Conservation (phyloP, 2,113 vertebrate species). For the Dunckerocampus dactyliophorus region DNA sequence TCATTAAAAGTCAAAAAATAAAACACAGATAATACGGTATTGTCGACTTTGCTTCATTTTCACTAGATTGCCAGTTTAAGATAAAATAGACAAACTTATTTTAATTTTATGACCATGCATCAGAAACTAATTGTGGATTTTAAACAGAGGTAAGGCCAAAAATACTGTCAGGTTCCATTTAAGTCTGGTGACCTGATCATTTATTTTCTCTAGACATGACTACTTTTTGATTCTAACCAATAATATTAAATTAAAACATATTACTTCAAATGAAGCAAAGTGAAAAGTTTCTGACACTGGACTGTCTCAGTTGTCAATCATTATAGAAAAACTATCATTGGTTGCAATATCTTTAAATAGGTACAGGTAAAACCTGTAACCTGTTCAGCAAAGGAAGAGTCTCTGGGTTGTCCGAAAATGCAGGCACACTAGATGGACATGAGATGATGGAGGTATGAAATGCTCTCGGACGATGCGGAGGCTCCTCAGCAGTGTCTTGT, state of each 20-base stretch:
- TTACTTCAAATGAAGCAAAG: no score
- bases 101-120: not conserved
- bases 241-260: not conserved
- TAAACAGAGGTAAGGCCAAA: not conserved
- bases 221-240: not conserved
- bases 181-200: not conserved
- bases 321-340: no score
- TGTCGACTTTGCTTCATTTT: not conserved
- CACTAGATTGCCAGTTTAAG: not conserved
- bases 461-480: conserved; percentile 26
- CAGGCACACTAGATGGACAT: conserved; percentile 28
- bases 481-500: conserved; percentile 53
- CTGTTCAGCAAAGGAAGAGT: not conserved
- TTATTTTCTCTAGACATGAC: not conserved
- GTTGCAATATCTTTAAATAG: no score
- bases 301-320: no score
- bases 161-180: not conserved
- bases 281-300: no score
- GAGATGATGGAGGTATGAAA: conserved; percentile 34
- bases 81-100: no score
- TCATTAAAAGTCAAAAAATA: not conserved
- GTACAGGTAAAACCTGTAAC: no score
- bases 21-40: not conserved
- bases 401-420: conserved; percentile 29
- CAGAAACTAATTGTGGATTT: not conserved